A percentile compares a stretch with the other conserved stretches of the same genome.
These are phyloP conservation scores for Cygnus olor DNA, from an alignment of 2,797 vertebrate species.

Conservation along the genomic window DNA sequence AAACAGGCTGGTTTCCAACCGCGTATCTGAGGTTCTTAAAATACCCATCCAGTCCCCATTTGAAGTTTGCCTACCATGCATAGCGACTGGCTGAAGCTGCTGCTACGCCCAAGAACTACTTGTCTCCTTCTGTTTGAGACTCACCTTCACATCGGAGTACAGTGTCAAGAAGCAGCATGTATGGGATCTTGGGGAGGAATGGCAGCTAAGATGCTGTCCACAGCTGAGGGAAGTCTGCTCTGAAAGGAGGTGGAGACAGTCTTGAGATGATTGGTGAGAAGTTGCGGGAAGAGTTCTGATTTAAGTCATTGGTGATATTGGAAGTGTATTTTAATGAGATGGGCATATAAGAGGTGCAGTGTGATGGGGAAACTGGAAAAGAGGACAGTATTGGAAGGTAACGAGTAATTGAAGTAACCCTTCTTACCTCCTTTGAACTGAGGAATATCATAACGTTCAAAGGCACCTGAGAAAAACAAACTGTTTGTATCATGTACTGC, in stretches of 20 bases:
- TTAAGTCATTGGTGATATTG: background rate
- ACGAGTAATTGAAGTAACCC: background rate
- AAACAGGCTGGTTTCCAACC: background rate
- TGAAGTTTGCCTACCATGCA: background rate
- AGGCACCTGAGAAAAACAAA: background rate
- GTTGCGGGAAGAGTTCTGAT: background rate
- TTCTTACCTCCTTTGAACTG: background rate
- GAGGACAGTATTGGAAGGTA: background rate
- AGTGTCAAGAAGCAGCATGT: background rate
- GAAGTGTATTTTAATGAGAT: background rate
- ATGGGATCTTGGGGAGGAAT: background rate
- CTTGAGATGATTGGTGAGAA: background rate
- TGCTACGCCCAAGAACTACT: constrained; percentile 28
- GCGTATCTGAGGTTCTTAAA: constrained; percentile 53
- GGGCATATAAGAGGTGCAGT: background rate
- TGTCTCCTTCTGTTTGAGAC: background rate
- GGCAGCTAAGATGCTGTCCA: background rate
- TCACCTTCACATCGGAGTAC: background rate
- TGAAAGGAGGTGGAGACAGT: background rate
- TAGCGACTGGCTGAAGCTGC: constrained; percentile 65
- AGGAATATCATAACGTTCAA: background rate
- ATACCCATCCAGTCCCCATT: background rate
- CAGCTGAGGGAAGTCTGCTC: background rate
- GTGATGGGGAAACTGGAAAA: background rate
- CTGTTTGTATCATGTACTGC: background rate